phyloP scores from a whole-genome alignment of 2,888 invertebrate genomes.

The Apodemia duryi region DNA sequence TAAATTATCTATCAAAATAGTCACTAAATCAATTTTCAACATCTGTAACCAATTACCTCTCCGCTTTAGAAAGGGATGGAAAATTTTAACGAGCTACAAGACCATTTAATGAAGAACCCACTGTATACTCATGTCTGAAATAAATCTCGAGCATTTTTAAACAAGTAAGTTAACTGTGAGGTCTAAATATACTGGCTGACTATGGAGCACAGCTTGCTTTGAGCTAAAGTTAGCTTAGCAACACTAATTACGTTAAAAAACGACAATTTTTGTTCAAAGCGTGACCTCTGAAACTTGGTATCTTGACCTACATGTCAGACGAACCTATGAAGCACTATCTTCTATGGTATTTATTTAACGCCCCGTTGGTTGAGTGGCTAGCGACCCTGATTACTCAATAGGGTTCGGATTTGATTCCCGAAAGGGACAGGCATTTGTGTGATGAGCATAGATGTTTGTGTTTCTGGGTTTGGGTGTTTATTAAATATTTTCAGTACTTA shows the following conservation, averaged over 20 bases:
- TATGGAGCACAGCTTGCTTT: conserved; percentile 37
- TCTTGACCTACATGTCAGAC: conserved; percentile 26
- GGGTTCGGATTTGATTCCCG: no score
- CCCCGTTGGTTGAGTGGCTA: no score
- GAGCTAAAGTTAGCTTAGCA: conserved; percentile 47
- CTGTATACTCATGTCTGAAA: conserved; percentile 12
- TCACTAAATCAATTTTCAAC: conserved; percentile 7
- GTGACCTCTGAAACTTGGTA: conserved; percentile 22
- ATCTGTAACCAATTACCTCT: conserved; percentile 8
- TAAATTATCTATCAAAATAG: background rate
- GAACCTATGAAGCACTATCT: background rate
- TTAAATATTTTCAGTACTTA: no score
- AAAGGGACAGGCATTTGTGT: no score
- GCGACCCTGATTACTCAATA: no score
- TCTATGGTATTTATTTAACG: background rate
- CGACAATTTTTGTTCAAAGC: conserved; percentile 44
- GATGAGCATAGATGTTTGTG: no score
- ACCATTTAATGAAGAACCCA: conserved; percentile 23
- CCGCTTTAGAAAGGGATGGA: conserved; percentile 23
- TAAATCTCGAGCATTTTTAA: conserved; percentile 13
- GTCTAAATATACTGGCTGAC: conserved; percentile 34
- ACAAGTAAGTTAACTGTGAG: conserved; percentile 22
- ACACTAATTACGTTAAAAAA: conserved; percentile 70
- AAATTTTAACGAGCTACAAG: conserved; percentile 24
- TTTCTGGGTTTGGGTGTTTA: no score